Evolutionary conservation across 2,797 vertebrate species (phyloP), one percentile per base, ranked within the genome.

Genomic region (Melanotaenia maccullochi): DNA sequence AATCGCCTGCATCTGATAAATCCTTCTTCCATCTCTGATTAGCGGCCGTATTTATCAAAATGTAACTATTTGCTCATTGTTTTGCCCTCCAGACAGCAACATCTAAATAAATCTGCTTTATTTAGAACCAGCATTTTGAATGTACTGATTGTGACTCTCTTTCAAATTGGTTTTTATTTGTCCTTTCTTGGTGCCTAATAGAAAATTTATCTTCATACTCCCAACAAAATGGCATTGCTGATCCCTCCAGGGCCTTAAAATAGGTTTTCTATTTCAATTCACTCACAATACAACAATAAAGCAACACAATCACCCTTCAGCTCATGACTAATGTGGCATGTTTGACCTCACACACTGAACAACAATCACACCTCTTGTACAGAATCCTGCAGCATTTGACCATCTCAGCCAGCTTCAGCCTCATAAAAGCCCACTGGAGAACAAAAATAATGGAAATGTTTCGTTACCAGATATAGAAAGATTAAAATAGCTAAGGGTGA

Each of bases 191-290:
- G 24, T 59, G 58, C 28, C 67, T 73, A 85, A 71, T 72, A 69
- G 68, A 63, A 67, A 84, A 78, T 73, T 55, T 14, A 22, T 42
- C 71, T 71, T 47, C 56, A 35, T 20, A 64, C 55, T 79, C 1
- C 1, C 4, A 76, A 81, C 47, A 84, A 60, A 22, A 12, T 60
- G 11, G 69, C 74, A n/a, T 0, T 49, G 55, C 61, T 70, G 60
- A 81, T 72, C 68, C 72, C 65, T 83, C 4, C 1, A 47, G 72
- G 65, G 68, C 56, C 28, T 59, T 59, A 60, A 67, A 85, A 70
- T 4, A 68, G 51, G 44, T 47, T 78, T 82, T 74, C 71, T 89
- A 22, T 82, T 69, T 80, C 76, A 80, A 67, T 83, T 78, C 71
- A 73, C 60, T 73, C 18, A 4, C 58, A 63, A 18, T 52, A 64